Evolutionary conservation across 2,797 vertebrate species (phyloP), one percentile per base, ranked within the genome.

Genomic region (Perodicticus potto): DNA sequence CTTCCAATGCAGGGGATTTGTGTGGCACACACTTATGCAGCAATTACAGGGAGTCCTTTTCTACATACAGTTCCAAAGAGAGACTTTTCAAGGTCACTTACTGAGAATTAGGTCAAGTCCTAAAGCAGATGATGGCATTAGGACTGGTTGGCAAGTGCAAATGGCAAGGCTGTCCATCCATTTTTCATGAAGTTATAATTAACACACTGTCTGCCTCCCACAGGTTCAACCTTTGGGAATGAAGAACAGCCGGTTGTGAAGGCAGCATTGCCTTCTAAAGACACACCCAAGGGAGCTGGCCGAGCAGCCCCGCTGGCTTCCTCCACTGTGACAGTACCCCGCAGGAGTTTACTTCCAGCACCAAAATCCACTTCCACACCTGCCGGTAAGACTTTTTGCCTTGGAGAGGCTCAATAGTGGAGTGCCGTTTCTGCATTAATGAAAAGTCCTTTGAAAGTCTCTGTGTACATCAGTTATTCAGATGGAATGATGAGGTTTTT

Each of bases 261-360:
- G 97, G 83, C 97, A 88, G 93, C 98, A 81, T 97, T 97, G 57
- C 93, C 98, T 86, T 96, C 98, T 88, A 98, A 98, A 91, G 99
- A 99, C 3, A 27, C 95, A n/a, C 65, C 98, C 96, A 98, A 98
- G 49, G 97, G 97, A n/a, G 97, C 97, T 40, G 70, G 96, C 94
- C 99, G 98, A 90, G 97, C 70, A 83, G 93, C 98, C 0, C 95
- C 97, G 0, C 98, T 98, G 17, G 98, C 97, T 23, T 97, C 98
- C 3, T 99, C 98, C 93, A 98, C 96, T 72, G 98, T 98, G 0
- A 98, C 98, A 0, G 98, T 99, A 25, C 98, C 99, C 37, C 99
- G 99, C 87, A 99, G 98, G 97, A 98, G 98, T 95, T 98, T 99
- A 96, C 99, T 99, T 95, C 99, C 99, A 0, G 99, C 99, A 0